These are phyloP conservation scores for Epinotia brunnichana DNA, from an alignment of 2,888 invertebrate species.

Conservation along the genomic window DNA sequence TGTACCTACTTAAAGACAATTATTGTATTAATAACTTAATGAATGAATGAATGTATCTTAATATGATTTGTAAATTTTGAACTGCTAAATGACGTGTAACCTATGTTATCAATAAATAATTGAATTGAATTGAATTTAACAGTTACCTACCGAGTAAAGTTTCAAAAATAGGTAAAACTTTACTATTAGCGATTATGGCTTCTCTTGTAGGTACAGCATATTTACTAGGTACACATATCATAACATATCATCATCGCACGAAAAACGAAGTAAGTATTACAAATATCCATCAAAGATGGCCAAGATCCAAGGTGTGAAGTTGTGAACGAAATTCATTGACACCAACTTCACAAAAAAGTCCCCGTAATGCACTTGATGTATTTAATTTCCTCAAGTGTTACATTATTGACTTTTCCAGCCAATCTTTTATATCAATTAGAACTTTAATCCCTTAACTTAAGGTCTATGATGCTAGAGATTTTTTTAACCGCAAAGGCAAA, in stretches of 20 bases:
- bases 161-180: too few relatives aligned
- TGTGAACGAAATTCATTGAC: constrained; percentile 31
- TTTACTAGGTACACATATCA: too few relatives aligned
- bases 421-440: constrained; percentile 4
- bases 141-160: too few relatives aligned
- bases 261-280: constrained; percentile 32
- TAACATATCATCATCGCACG: neutral
- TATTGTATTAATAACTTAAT: too few relatives aligned
- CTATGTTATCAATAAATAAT: too few relatives aligned
- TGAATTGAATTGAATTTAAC: too few relatives aligned
- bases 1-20: too few relatives aligned
- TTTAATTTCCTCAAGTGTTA: constrained; percentile 35
- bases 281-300: constrained; percentile 23
- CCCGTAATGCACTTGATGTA: constrained; percentile 28
- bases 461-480: constrained; percentile 7
- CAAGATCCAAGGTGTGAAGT: constrained; percentile 20
- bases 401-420: constrained; percentile 29
- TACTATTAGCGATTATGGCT: too few relatives aligned
- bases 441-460: constrained; percentile 23
- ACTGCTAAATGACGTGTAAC: too few relatives aligned
- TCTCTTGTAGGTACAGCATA: too few relatives aligned
- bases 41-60: too few relatives aligned
- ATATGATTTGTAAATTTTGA: too few relatives aligned
- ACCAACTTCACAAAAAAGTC: constrained; percentile 31
- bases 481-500: constrained; percentile 16